phyloP scores from a whole-genome alignment of 1,140 invertebrate species.

The Coenobita brevimanus region DNA sequence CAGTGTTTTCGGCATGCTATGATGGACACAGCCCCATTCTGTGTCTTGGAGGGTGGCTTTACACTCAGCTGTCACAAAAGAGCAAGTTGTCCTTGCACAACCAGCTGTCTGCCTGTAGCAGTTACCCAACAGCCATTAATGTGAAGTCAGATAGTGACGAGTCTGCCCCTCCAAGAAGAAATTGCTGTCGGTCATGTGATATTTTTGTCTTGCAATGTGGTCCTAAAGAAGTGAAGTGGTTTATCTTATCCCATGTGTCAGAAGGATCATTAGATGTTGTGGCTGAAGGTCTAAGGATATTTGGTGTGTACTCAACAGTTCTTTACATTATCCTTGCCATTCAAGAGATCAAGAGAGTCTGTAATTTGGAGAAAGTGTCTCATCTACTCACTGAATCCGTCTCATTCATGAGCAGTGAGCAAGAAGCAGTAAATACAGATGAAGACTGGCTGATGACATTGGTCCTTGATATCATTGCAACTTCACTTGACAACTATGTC shows the following conservation, averaged over 20 bases:
- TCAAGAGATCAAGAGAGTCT: slow-evolving; percentile 31
- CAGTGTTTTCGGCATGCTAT: slow-evolving; percentile 46
- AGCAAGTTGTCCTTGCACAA: slow-evolving; percentile 22
- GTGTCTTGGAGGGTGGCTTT: slow-evolving; percentile 36
- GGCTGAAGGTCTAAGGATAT: slow-evolving; percentile 43
- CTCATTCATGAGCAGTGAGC: not conserved
- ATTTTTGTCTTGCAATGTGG: slow-evolving; percentile 15
- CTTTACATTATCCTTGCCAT: slow-evolving; percentile 19
- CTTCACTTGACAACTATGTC: slow-evolving; percentile 36
- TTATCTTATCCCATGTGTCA: slow-evolving; percentile 27
- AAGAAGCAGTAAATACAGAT: not conserved
- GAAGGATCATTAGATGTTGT: slow-evolving; percentile 35
- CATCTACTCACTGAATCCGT: slow-evolving; percentile 15
- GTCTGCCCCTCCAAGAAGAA: not conserved
- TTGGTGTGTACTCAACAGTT: slow-evolving; percentile 16
- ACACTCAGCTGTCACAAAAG: slow-evolving; percentile 36
- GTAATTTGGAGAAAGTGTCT: slow-evolving; percentile 23
- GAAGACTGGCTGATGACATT: slow-evolving; percentile 7
- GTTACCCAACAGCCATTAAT: not conserved
- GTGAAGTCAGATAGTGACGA: not conserved
- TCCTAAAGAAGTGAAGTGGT: slow-evolving; percentile 4
- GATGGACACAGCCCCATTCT: not conserved
- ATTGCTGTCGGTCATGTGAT: slow-evolving; percentile 50
- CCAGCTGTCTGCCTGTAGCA: not conserved
- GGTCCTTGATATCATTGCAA: slow-evolving; percentile 34